Percentiles rank a stretch among this genome's conserved stretches.
Evolutionary conservation across 2,113 vertebrate genomes (phyloP).

Genomic region (Forbesichthys agassizii): DNA sequence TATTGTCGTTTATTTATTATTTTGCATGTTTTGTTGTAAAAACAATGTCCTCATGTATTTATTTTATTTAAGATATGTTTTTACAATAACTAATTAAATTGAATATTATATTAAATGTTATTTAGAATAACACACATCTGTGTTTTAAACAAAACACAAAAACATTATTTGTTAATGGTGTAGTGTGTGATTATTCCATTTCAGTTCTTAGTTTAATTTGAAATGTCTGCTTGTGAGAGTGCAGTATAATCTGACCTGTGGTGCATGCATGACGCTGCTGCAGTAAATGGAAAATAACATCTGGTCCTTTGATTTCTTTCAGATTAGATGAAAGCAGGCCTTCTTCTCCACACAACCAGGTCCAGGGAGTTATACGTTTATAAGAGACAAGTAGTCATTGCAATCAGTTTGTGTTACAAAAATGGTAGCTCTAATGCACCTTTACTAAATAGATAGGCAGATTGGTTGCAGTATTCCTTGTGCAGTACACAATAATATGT

Average conservation of each 20-base stretch:
- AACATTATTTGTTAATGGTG: not conserved
- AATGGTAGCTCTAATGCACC: too few species aligned
- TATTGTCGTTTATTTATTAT: not conserved
- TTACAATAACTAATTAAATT: not conserved
- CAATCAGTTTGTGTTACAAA: too few species aligned
- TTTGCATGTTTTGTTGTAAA: not conserved
- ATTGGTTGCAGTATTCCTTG: too few species aligned
- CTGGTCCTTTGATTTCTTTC: not conserved
- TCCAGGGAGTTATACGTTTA: not conserved
- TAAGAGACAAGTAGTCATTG: too few species aligned
- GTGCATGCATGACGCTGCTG: not conserved
- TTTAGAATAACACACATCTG: conserved; percentile 6
- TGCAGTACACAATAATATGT: too few species aligned
- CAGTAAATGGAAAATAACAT: not conserved
- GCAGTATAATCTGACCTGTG: not conserved
- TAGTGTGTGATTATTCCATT: not conserved
- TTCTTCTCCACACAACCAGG: not conserved
- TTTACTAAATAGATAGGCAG: too few species aligned
- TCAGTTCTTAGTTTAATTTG: not conserved
- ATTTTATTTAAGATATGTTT: not conserved
- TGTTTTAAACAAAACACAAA: not conserved
- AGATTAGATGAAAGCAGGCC: not conserved
- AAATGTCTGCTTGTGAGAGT: not conserved
- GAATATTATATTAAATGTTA: not conserved
- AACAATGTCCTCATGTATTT: not conserved